A percentile compares a stretch with the other conserved stretches of the same genome.
Conservation (phyloP, 2,888 invertebrate species). For the Papilio demoleus region DNA sequence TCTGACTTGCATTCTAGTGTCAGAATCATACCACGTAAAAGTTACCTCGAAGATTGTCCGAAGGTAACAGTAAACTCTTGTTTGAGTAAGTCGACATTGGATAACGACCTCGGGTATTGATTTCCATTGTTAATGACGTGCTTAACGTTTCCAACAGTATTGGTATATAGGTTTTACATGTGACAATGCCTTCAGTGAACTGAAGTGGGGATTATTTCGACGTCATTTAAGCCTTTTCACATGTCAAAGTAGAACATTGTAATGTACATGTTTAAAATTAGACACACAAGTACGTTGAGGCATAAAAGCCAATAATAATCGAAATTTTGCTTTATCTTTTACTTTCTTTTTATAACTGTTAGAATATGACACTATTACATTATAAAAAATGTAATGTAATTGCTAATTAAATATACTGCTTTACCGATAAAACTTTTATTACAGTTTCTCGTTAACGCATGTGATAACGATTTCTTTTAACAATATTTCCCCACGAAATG, state of each 20-base stretch:
- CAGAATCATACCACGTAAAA: not conserved
- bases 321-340: too few relatives aligned
- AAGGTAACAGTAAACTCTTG: slow-evolving; percentile 40
- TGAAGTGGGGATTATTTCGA: slow-evolving; percentile 30
- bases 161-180: slow-evolving; percentile 11
- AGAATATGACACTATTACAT: too few relatives aligned
- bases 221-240: not conserved
- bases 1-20: not conserved
- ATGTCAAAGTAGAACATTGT: not conserved
- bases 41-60: not conserved
- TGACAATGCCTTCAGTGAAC: slow-evolving; percentile 7
- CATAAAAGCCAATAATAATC: too few relatives aligned
- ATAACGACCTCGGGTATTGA: slow-evolving; percentile 59
- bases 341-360: too few relatives aligned
- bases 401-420: not conserved
- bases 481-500: not conserved
- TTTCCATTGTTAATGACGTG: slow-evolving; percentile 55
- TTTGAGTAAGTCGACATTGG: slow-evolving; percentile 56
- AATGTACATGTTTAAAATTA: not conserved
- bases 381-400: too few relatives aligned
- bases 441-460: not conserved
- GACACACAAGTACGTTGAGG: too few relatives aligned
- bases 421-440: not conserved
- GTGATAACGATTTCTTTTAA: not conserved
- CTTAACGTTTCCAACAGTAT: not conserved